Conservation (phyloP, 1,140 invertebrate species). For the Leptonema lineaticorne region DNA sequence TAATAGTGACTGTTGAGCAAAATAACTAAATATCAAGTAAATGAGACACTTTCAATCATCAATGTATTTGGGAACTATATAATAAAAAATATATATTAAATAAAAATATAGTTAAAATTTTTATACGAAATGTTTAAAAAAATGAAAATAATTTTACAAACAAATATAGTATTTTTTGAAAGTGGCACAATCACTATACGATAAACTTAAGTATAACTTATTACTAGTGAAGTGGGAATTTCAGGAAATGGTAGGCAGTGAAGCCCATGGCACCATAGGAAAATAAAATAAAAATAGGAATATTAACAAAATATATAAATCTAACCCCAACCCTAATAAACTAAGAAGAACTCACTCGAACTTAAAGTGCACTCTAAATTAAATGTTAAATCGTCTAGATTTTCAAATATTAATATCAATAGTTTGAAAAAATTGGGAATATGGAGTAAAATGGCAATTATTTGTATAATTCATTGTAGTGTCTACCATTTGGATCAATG, state of each 20-base stretch:
- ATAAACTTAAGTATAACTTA: constrained; percentile 11
- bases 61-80: too few species aligned
- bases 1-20: too few species aligned
- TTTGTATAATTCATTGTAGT: constrained; percentile 33
- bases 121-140: too few species aligned
- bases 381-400: not conserved
- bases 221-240: constrained; percentile 51
- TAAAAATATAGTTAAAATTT: not conserved
- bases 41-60: too few species aligned
- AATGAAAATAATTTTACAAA: too few species aligned
- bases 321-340: constrained; percentile 15
- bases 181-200: too few species aligned
- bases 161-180: too few species aligned
- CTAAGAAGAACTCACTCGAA: too few species aligned
- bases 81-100: too few species aligned
- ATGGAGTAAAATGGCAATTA: constrained; percentile 33
- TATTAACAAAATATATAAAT: constrained; percentile 33
- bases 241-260: constrained; percentile 57
- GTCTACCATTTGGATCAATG: constrained; percentile 67
- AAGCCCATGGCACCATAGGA: constrained; percentile 57
- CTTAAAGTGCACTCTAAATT: not conserved
- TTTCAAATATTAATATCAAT: not conserved
- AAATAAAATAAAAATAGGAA: constrained; percentile 32
- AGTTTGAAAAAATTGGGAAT: not conserved
- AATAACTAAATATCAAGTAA: too few species aligned